Percentiles rank a stretch among this genome's conserved stretches.
phyloP scores from a whole-genome alignment of 2,888 invertebrate genomes.

The Cylindroiulus punctatus region DNA sequence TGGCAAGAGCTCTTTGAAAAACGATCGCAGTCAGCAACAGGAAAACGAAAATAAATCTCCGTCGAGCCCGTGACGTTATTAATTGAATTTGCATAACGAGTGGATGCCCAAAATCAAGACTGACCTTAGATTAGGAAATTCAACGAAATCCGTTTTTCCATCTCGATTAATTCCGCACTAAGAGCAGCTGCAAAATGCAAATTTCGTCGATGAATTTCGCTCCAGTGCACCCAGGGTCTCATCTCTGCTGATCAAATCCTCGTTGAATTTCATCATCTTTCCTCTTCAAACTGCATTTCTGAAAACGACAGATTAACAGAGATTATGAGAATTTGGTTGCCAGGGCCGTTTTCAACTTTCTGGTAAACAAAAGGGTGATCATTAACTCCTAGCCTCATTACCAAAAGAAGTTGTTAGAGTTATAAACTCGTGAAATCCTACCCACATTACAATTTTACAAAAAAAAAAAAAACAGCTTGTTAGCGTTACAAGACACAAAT shows the following conservation, averaged over 20 bases:
- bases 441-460: too few relatives aligned
- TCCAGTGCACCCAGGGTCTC: background rate
- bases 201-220: background rate
- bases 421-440: too few relatives aligned
- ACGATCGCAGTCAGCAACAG: background rate
- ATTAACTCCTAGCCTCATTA: too few relatives aligned
- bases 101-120: background rate
- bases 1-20: background rate
- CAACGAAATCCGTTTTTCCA: background rate
- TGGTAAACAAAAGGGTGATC: background rate
- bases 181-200: background rate
- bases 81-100: background rate
- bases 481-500: too few relatives aligned
- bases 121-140: background rate
- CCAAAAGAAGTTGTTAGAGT: too few relatives aligned
- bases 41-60: background rate
- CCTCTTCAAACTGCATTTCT: conserved; percentile 9
- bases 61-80: background rate
- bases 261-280: background rate
- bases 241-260: background rate
- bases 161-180: background rate
- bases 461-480: too few relatives aligned
- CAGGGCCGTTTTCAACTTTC: background rate
- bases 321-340: background rate
- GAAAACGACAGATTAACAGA: background rate